These are phyloP conservation scores for Peromyscus attwateri DNA, from an alignment of 2,797 vertebrate species.

Conservation along the genomic window DNA sequence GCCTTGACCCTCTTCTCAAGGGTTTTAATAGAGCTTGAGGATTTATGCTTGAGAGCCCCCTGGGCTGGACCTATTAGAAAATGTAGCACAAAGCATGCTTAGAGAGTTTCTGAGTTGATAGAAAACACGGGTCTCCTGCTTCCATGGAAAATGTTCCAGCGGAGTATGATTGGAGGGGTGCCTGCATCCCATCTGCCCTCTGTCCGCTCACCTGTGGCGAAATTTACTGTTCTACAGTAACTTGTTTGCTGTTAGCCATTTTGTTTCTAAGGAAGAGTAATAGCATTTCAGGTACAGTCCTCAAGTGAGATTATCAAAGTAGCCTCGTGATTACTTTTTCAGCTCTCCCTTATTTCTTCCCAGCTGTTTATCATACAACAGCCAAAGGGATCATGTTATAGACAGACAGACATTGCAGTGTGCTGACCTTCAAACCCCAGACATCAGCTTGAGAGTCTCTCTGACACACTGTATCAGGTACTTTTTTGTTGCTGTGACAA, in stretches of 20 bases:
- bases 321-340: not conserved
- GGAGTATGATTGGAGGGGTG: not conserved
- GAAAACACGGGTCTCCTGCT: constrained; percentile 31
- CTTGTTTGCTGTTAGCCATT: not conserved
- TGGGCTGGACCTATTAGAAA: constrained; percentile 52
- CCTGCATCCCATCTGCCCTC: not conserved
- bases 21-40: constrained; percentile 57
- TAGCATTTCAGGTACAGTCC: not conserved
- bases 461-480: not conserved
- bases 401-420: not conserved
- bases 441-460: not conserved
- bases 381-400: not conserved
- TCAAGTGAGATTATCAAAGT: not conserved
- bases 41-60: constrained; percentile 60
- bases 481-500: not conserved
- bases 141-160: constrained; percentile 25
- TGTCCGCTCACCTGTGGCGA: not conserved
- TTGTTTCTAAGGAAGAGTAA: not conserved
- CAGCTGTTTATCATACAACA: not conserved
- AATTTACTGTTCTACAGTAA: not conserved
- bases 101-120: constrained; percentile 58
- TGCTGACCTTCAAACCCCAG: not conserved
- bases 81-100: constrained; percentile 44
- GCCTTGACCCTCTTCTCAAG: constrained; percentile 51
- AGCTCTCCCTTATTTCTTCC: too few species aligned